Conservation (phyloP, 2,113 vertebrate species). For the Megalops atlanticus region DNA sequence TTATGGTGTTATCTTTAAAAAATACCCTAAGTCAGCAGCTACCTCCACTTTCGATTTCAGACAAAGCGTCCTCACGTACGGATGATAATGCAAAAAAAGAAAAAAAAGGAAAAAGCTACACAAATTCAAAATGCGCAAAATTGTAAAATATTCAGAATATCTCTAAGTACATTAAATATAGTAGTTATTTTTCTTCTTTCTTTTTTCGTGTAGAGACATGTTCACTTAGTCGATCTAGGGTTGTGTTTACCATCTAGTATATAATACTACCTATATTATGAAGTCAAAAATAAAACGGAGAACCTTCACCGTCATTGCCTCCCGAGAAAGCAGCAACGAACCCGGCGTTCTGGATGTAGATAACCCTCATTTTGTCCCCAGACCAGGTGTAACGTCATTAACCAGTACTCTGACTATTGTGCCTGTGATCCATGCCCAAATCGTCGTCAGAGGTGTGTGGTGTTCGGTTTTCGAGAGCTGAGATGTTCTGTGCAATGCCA, state of each 20-base stretch:
- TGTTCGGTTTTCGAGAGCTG: slow-evolving; percentile 56
- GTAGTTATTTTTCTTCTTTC: slow-evolving; percentile 48
- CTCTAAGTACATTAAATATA: background rate
- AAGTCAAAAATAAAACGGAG: slow-evolving; percentile 56
- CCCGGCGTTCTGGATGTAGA: slow-evolving; percentile 74
- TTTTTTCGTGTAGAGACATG: slow-evolving; percentile 47
- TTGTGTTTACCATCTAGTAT: slow-evolving; percentile 59
- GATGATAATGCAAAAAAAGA: slow-evolving; percentile 39
- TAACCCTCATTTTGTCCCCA: slow-evolving; percentile 74
- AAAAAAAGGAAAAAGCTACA: too few relatives aligned
- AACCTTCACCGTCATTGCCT: slow-evolving; percentile 41
- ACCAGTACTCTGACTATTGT: slow-evolving; percentile 56
- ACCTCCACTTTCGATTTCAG: slow-evolving; percentile 40
- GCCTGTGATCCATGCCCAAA: slow-evolving; percentile 57
- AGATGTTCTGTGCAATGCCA: slow-evolving; percentile 62
- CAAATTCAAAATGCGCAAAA: slow-evolving; percentile 32
- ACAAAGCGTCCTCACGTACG: slow-evolving; percentile 8
- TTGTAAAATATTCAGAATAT: background rate
- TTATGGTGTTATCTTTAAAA: slow-evolving; percentile 25
- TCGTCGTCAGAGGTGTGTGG: slow-evolving; percentile 54
- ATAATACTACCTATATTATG: slow-evolving; percentile 58
- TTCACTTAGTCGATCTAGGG: slow-evolving; percentile 46
- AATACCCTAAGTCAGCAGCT: slow-evolving; percentile 44
- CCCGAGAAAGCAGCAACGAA: slow-evolving; percentile 74
- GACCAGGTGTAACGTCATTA: slow-evolving; percentile 64